Conservation (phyloP, 2,888 invertebrate species). For the Thymelicus sylvestris region DNA sequence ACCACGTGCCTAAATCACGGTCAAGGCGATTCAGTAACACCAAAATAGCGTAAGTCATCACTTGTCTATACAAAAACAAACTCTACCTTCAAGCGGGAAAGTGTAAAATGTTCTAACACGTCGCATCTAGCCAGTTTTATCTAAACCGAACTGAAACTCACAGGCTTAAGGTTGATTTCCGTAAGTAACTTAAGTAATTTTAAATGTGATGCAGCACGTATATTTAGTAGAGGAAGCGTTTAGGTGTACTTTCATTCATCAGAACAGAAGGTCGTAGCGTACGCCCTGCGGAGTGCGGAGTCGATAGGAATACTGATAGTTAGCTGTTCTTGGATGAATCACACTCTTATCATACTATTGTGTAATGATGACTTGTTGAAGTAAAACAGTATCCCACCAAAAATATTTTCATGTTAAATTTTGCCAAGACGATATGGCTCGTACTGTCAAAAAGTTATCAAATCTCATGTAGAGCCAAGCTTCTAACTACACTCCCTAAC, state of each 20-base stretch:
- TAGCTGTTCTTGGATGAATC: neutral
- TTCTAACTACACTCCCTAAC: too few species aligned
- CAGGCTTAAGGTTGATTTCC: conserved; percentile 7
- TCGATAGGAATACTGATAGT: neutral
- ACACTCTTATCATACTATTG: conserved; percentile 6
- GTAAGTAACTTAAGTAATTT: neutral
- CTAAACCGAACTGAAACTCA: neutral
- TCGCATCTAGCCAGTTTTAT: neutral
- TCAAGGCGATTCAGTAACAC: conserved; percentile 2
- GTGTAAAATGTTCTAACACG: neutral
- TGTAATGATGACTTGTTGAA: neutral
- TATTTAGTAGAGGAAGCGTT: conserved; percentile 9
- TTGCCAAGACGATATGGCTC: too few species aligned
- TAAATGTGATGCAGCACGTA: conserved; percentile 1
- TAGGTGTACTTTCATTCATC: conserved; percentile 20
- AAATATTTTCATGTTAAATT: too few species aligned
- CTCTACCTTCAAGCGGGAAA: neutral
- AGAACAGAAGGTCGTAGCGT: conserved; percentile 17
- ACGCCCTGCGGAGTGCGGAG: conserved; percentile 3
- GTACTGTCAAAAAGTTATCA: too few species aligned
- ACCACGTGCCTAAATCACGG: conserved; percentile 41
- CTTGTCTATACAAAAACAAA: neutral
- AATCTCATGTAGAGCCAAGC: too few species aligned
- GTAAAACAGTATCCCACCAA: too few species aligned
- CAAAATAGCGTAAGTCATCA: neutral